Percentiles rank a stretch among this genome's conserved stretches.
Conservation (phyloP, 2,888 invertebrate genomes). For the Horisme vitalbata region DNA sequence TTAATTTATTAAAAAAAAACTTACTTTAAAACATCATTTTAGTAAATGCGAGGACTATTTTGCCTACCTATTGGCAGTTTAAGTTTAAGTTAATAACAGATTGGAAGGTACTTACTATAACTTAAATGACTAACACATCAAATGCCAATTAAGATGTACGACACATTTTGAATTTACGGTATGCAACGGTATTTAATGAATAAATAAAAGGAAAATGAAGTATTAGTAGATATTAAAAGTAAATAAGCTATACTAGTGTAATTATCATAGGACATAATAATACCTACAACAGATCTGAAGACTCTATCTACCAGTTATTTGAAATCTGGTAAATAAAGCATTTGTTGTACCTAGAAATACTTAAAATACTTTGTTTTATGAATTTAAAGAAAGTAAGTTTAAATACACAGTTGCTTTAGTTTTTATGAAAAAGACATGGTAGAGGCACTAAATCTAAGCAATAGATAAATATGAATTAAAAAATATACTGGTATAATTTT, state of each 20-base stretch:
- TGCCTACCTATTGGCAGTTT: slow-evolving; percentile 60
- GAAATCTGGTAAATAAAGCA: too few species aligned
- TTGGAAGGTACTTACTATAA: slow-evolving; percentile 58
- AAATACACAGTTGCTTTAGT: too few species aligned
- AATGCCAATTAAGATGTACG: slow-evolving; percentile 78
- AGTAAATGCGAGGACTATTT: slow-evolving; percentile 76
- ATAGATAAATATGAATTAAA: slow-evolving; percentile 11
- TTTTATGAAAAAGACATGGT: slow-evolving; percentile 1
- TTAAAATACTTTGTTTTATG: too few species aligned
- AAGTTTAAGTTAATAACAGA: slow-evolving; percentile 48
- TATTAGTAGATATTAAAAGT: slow-evolving; percentile 11
- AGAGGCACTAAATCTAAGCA: slow-evolving; percentile 4
- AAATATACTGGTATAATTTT: slow-evolving; percentile 24
- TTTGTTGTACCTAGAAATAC: too few species aligned
- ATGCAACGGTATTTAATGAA: too few species aligned
- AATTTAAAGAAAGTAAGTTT: too few species aligned
- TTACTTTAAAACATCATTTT: slow-evolving; percentile 39
- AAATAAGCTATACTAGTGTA: slow-evolving; percentile 21
- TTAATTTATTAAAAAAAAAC: slow-evolving; percentile 40
- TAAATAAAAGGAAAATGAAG: too few species aligned
- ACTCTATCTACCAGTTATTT: neutral
- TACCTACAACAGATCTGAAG: neutral
- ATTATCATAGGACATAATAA: too few species aligned
- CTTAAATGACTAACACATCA: slow-evolving; percentile 53
- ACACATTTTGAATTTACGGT: slow-evolving; percentile 48